Evolutionary conservation across 1,140 invertebrate species (phyloP).

Genomic region (Ostrea denselamellosa): DNA sequence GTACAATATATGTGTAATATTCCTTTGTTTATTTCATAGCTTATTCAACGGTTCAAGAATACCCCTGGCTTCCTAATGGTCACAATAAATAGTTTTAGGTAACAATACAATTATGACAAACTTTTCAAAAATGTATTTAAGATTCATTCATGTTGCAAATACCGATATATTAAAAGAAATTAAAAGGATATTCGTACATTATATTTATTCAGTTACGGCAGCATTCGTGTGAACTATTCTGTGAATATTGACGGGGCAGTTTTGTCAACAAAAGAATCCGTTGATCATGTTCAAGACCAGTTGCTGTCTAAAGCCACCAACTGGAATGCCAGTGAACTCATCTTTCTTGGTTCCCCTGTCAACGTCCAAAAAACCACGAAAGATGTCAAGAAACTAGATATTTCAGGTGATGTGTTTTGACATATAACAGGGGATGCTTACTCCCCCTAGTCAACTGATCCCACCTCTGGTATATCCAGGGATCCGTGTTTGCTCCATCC

Average conservation of each 20-base stretch:
- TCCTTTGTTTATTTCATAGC: neutral
- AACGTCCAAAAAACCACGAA: neutral
- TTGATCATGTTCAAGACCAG: neutral
- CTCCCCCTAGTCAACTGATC: too few relatives aligned
- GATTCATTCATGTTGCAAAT: too few relatives aligned
- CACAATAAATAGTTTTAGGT: slow-evolving; percentile 18
- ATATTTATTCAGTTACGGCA: neutral
- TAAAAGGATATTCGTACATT: neutral
- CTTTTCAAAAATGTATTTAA: too few relatives aligned
- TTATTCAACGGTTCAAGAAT: neutral
- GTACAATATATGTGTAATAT: too few relatives aligned
- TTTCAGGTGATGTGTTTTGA: neutral
- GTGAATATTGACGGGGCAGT: neutral
- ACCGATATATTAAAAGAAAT: neutral
- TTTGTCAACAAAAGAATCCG: neutral
- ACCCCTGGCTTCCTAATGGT: slow-evolving; percentile 22
- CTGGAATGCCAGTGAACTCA: neutral
- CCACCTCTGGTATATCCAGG: too few relatives aligned
- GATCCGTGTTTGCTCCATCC: too few relatives aligned
- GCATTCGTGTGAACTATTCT: slow-evolving; percentile 1
- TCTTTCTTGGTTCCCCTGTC: neutral
- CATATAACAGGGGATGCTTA: neutral
- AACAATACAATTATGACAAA: neutral
- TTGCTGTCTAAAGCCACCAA: neutral
- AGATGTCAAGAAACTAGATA: neutral